These are phyloP conservation scores for Spea bombifrons DNA, from an alignment of 2,113 vertebrate species.

Conservation along the genomic window DNA sequence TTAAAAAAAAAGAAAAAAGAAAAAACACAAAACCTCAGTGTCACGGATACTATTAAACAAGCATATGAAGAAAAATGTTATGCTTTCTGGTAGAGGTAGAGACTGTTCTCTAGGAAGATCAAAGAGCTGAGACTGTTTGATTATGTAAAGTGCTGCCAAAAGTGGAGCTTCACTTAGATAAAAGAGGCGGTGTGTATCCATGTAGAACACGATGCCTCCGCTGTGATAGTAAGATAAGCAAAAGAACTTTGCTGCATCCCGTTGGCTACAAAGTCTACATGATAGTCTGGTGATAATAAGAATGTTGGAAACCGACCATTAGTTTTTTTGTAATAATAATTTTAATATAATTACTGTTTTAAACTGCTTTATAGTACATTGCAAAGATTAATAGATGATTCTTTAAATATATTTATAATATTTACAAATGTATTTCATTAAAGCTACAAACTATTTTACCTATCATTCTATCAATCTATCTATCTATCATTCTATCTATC, in stretches of 20 bases:
- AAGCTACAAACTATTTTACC: too few relatives aligned
- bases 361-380: too few relatives aligned
- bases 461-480: neutral
- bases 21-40: neutral
- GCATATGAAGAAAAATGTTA: constrained; percentile 13
- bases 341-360: too few relatives aligned
- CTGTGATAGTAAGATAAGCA: neutral
- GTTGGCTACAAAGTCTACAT: too few relatives aligned
- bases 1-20: neutral
- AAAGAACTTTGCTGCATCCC: too few relatives aligned
- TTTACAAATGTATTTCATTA: too few relatives aligned
- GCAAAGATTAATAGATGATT: too few relatives aligned
- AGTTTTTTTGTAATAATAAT: too few relatives aligned
- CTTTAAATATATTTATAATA: too few relatives aligned
- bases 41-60: constrained; percentile 30
- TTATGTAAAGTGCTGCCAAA: constrained; percentile 39
- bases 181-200: constrained; percentile 18
- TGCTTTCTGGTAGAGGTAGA: constrained; percentile 30
- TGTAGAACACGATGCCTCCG: constrained; percentile 4
- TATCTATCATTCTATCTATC: neutral
- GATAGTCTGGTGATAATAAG: too few relatives aligned
- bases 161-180: constrained; percentile 22
- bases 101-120: constrained; percentile 33
- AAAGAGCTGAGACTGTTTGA: constrained; percentile 37
- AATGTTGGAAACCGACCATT: too few relatives aligned